These are phyloP conservation scores for Hyppa rectilinea DNA, from an alignment of 2,888 invertebrate species.

Conservation along the genomic window DNA sequence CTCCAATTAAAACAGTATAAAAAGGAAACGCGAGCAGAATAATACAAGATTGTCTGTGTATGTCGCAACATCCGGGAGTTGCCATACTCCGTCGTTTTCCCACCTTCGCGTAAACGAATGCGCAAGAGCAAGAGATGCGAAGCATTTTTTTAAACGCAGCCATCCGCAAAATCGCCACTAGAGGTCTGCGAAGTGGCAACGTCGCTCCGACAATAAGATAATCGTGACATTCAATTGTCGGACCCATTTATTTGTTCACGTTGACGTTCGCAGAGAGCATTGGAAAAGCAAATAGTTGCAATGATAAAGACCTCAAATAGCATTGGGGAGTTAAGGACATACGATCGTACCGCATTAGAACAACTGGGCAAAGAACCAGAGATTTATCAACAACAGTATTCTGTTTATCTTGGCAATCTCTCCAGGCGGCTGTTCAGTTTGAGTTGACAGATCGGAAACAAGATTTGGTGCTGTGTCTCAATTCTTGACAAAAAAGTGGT, in stretches of 20 bases:
- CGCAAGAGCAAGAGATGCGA: slow-evolving; percentile 67
- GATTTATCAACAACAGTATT: slow-evolving; percentile 19
- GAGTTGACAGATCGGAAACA: slow-evolving; percentile 72
- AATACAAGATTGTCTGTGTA: slow-evolving; percentile 64
- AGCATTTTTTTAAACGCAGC: slow-evolving; percentile 70
- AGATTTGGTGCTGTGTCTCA: slow-evolving; percentile 68
- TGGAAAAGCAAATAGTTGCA: slow-evolving; percentile 36
- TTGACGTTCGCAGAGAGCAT: slow-evolving; percentile 39
- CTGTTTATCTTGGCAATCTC: slow-evolving; percentile 53
- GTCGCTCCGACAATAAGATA: slow-evolving; percentile 67
- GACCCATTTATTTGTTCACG: slow-evolving; percentile 59
- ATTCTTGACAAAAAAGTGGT: slow-evolving; percentile 77
- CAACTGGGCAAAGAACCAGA: not conserved
- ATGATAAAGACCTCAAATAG: slow-evolving; percentile 25
- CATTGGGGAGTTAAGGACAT: slow-evolving; percentile 5
- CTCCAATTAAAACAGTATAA: slow-evolving; percentile 71
- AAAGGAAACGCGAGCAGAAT: slow-evolving; percentile 74
- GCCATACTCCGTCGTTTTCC: slow-evolving; percentile 72
- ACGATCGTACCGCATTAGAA: slow-evolving; percentile 9
- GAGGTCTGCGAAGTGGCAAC: slow-evolving; percentile 61
- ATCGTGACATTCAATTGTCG: slow-evolving; percentile 63
- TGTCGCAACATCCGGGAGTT: slow-evolving; percentile 76
- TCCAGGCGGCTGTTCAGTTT: slow-evolving; percentile 55
- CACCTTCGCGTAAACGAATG: slow-evolving; percentile 69
- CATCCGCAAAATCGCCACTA: slow-evolving; percentile 71